Conservation (phyloP, 2,888 invertebrate species). For the Dryocosmus kuriphilus region DNA sequence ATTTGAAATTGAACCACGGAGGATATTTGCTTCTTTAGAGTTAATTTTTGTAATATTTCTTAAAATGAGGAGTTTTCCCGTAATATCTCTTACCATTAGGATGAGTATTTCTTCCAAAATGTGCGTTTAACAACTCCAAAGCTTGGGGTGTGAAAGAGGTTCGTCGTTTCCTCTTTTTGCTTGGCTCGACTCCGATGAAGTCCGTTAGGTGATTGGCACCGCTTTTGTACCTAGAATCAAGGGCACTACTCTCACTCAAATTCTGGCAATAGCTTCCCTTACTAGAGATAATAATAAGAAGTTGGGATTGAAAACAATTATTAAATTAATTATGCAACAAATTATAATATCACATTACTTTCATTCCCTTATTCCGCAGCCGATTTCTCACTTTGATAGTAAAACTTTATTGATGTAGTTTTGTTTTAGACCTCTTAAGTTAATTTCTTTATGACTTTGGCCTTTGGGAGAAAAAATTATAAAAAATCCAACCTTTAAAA, state of each 20-base stretch:
- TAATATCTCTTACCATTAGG: constrained; percentile 88
- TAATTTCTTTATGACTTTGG: too few relatives aligned
- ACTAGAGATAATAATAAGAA: background rate
- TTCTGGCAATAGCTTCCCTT: constrained; percentile 61
- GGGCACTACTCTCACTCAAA: constrained; percentile 74
- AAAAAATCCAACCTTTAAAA: too few relatives aligned
- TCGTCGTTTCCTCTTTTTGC: constrained; percentile 96
- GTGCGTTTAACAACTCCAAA: constrained; percentile 94
- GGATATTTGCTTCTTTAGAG: too few relatives aligned
- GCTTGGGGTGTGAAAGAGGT: constrained; percentile 99
- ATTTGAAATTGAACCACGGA: too few relatives aligned
- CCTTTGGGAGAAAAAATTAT: too few relatives aligned
- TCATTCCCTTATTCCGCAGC: too few relatives aligned
- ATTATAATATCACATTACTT: background rate
- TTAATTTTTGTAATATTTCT: too few relatives aligned
- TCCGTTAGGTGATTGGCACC: constrained; percentile 96
- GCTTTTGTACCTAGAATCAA: constrained; percentile 89
- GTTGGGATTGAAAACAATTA: background rate
- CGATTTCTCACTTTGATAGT: too few relatives aligned
- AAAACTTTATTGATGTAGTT: too few relatives aligned
- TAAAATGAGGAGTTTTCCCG: background rate
- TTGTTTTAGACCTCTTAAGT: too few relatives aligned
- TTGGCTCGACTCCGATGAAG: constrained; percentile 97
- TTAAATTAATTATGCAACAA: background rate
- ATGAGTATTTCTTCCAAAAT: constrained; percentile 98